Percentiles rank a stretch among this genome's conserved stretches.
Conservation (phyloP, 2,113 vertebrate species). For the Ochotona princeps region DNA sequence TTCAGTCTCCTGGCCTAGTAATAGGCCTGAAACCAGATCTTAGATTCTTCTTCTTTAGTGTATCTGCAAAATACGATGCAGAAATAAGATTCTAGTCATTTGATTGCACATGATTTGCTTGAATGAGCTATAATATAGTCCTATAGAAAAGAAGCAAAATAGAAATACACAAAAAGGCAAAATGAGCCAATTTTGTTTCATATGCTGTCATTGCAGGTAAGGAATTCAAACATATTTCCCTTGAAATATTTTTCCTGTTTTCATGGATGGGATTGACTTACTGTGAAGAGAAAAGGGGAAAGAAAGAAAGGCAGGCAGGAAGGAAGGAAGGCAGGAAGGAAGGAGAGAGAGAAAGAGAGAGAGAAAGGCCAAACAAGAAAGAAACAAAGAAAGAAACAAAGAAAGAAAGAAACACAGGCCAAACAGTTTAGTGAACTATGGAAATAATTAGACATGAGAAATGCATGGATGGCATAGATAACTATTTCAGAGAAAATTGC, state of each 20-base stretch:
- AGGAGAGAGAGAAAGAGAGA: no score
- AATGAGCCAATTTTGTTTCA: neutral
- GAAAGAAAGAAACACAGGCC: no score
- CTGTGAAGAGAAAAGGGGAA: neutral
- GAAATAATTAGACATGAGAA: neutral
- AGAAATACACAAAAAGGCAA: neutral
- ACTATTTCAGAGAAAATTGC: neutral
- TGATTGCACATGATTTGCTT: neutral
- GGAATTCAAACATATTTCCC: neutral
- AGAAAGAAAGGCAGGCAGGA: no score
- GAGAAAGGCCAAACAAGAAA: no score
- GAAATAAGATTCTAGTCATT: neutral
- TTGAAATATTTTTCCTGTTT: neutral
- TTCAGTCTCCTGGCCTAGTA: no score
- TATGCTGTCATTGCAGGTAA: neutral
- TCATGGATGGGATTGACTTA: neutral
- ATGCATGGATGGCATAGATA: fast-evolving
- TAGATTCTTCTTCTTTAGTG: neutral
- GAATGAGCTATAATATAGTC: neutral
- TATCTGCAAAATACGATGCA: neutral
- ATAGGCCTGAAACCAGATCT: no score
- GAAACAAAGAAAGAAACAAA: no score
- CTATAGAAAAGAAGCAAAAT: neutral
- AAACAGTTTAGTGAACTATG: neutral
- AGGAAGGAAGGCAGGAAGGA: no score